Evolutionary conservation across 37 sponge, comb jelly and placozoan species (phyloP), one percentile per base, ranked within the genome.

Genomic region (Ephydatia muelleri): DNA sequence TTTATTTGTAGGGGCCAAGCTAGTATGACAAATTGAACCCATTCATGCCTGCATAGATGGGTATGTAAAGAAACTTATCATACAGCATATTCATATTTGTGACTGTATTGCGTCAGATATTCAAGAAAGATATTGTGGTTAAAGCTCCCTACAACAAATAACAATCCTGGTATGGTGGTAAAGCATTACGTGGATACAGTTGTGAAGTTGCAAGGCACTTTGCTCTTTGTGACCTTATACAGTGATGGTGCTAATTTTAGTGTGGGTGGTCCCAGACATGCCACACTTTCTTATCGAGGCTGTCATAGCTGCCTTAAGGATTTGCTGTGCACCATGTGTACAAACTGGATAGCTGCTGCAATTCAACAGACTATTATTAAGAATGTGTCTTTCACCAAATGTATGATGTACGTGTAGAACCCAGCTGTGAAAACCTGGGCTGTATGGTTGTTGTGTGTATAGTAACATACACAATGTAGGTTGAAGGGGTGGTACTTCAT

Each of bases 111-210:
- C 5, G 80, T 29, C 67, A 90, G 90, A 47, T 89, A 71, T 73
- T 89, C 90, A 4, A 77, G 83, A 43, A 78, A 72, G 31, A 72
- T 88, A 21, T 6, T 83, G 3, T 88, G 89, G 84, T 80, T 88
- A 8, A 83, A 32, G 43, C 8, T 78, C 28, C 33, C 89, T 27
- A 35, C 84, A 2, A 78, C 84, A n/a, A 88, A 88, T 31, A 43
- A 77, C 38, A 49, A 82, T 31, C 89, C 89, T 47, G 70, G 32
- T 35, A 73, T 77, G 14, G 68, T 88, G 21, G 27, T 38, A 14
- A 68, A 73, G 29, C 83, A 33, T 37, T 88, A 57, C 34, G 30
- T 88, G 36, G 89, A 88, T 33, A 34, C 65, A 72, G 57, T 88
- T 14, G 84, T 83, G n/a, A 73, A 82, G 3, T 23, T 83, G 14